Evolutionary conservation across 2,797 vertebrate species (phyloP).

Genomic region (Catamblyrhynchus diadema): DNA sequence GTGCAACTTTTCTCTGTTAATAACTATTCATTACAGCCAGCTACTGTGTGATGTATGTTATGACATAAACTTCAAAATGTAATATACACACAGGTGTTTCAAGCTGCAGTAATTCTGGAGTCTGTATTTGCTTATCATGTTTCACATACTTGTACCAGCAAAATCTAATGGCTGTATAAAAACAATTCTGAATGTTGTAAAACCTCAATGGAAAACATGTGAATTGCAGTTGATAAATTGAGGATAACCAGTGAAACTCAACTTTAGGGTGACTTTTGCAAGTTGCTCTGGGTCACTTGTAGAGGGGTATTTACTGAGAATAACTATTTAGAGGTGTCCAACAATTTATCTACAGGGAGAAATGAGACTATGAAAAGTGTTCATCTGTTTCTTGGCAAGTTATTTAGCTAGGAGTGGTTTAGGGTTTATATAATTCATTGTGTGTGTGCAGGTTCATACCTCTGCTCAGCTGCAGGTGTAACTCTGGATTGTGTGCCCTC

Average conservation of each 20-base stretch:
- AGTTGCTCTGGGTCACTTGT: not conserved
- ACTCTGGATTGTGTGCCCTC: fast-evolving
- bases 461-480: fast-evolving
- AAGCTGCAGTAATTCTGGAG: not conserved
- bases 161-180: not conserved
- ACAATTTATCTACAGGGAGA: not conserved
- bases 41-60: not conserved
- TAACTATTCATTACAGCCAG: not conserved
- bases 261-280: not conserved
- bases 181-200: fast-evolving
- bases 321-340: not conserved
- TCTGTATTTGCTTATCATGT: not conserved
- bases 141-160: not conserved
- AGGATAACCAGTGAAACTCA: not conserved
- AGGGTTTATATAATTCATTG: not conserved
- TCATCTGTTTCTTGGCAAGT: not conserved
- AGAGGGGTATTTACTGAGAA: not conserved
- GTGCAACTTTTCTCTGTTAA: not conserved
- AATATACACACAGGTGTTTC: fast-evolving
- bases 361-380: not conserved
- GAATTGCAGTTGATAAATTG: not conserved
- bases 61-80: not conserved
- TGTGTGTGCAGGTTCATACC: fast-evolving
- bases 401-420: not conserved
- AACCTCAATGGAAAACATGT: fast-evolving